Percentiles rank a stretch among this genome's conserved stretches.
Conservation (phyloP, 2,888 invertebrate genomes). For the Drosophila melanosoma region DNA sequence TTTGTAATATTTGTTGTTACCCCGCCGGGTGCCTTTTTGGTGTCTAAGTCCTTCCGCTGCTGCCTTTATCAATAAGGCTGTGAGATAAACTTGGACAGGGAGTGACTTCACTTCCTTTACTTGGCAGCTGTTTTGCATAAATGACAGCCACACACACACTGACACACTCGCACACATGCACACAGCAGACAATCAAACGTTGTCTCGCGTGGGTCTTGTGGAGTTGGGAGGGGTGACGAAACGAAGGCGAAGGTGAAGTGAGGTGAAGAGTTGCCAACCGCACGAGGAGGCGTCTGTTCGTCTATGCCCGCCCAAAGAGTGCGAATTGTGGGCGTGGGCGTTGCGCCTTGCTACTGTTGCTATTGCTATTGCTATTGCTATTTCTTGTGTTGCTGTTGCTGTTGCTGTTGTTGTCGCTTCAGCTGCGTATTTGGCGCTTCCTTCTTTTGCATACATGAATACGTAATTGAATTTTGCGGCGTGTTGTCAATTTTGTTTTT, state of each 20-base stretch:
- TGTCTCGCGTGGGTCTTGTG: conserved; percentile 37
- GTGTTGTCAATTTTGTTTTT: conserved; percentile 75
- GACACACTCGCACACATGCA: conserved; percentile 19
- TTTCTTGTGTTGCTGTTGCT: conserved; percentile 21
- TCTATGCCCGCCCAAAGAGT: conserved; percentile 54
- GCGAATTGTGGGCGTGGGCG: conserved; percentile 48
- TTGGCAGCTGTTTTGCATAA: conserved; percentile 79
- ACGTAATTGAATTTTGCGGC: conserved; percentile 80
- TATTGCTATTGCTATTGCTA: conserved; percentile 2
- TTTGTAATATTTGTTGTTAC: conserved; percentile 17
- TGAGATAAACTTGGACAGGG: conserved; percentile 69
- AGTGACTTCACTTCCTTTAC: conserved; percentile 66
- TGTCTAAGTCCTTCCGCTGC: conserved; percentile 77
- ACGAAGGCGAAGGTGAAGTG: conserved; percentile 1
- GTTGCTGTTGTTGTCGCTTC: conserved; percentile 34
- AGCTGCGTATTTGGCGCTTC: conserved; percentile 73
- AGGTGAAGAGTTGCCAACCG: conserved; percentile 49
- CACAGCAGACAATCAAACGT: conserved; percentile 63
- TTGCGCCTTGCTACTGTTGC: conserved; percentile 35
- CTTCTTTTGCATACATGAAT: conserved; percentile 78
- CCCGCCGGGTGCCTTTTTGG: conserved; percentile 49
- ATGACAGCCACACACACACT: conserved; percentile 58
- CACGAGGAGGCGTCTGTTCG: conserved; percentile 54
- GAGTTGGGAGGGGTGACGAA: not conserved
- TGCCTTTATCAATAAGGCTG: conserved; percentile 74